phyloP scores from a whole-genome alignment of 2,888 invertebrate species.

The Caradrina kadenii region DNA sequence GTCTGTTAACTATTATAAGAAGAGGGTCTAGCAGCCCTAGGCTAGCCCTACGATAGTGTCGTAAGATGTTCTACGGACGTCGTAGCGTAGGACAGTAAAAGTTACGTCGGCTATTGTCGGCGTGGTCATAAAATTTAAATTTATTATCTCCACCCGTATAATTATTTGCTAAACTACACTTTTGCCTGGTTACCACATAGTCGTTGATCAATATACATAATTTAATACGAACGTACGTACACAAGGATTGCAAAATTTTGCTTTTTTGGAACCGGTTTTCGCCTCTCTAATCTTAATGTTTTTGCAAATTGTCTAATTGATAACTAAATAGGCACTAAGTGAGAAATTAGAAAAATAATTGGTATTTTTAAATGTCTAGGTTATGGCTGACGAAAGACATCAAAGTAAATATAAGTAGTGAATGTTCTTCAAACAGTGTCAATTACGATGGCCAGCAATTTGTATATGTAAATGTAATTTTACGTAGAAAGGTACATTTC shows the following conservation, averaged over 20 bases:
- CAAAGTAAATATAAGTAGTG: conserved; percentile 18
- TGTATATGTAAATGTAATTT: conserved; percentile 11
- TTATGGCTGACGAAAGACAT: conserved; percentile 35
- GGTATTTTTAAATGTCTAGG: conserved; percentile 30
- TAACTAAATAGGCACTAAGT: conserved; percentile 6
- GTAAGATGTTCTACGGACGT: conserved; percentile 39
- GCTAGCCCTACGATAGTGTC: conserved; percentile 41
- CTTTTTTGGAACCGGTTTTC: conserved; percentile 34
- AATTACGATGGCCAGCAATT: conserved; percentile 23
- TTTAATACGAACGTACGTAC: conserved; percentile 36
- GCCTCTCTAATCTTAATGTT: conserved; percentile 38
- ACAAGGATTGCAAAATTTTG: conserved; percentile 52
- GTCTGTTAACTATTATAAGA: background rate
- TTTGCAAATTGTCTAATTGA: conserved; percentile 42
- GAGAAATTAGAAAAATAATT: conserved; percentile 15
- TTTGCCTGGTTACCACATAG: conserved; percentile 55
- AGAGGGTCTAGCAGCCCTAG: conserved; percentile 18
- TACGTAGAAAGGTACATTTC: background rate
- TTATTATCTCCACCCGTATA: conserved; percentile 59
- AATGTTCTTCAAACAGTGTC: conserved; percentile 18
- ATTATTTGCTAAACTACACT: conserved; percentile 61
- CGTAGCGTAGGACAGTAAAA: conserved; percentile 50
- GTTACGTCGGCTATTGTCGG: conserved; percentile 59
- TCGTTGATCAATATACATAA: conserved; percentile 55
- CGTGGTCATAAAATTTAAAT: conserved; percentile 55